Evolutionary conservation across 2,797 vertebrate species (phyloP).

Genomic region (Takifugu rubripes): DNA sequence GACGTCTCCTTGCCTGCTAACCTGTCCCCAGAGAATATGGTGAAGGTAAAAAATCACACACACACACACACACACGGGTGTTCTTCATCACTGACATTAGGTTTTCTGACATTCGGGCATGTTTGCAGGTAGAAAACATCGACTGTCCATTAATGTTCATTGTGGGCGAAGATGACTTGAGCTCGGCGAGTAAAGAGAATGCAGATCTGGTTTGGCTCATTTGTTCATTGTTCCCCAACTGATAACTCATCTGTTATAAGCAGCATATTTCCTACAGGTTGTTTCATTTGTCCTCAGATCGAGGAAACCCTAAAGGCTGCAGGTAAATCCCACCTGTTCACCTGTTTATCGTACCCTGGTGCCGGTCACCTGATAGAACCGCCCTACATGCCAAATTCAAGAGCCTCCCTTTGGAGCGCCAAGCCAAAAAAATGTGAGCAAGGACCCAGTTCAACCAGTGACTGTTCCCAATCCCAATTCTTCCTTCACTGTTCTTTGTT

Average conservation of each 20-base stretch:
- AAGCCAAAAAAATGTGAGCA: conserved; percentile 60
- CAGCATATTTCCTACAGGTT: neutral
- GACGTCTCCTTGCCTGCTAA: conserved; percentile 21
- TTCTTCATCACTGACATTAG: neutral
- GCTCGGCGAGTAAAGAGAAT: conserved; percentile 36
- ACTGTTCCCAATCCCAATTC: neutral
- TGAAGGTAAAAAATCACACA: conserved; percentile 45
- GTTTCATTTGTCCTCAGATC: conserved; percentile 43
- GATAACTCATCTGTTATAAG: no score
- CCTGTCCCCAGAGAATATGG: conserved; percentile 25
- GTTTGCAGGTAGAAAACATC: conserved; percentile 60
- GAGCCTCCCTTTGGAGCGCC: conserved; percentile 43
- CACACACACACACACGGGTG: neutral
- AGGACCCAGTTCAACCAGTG: no score
- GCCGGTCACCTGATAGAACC: conserved; percentile 83
- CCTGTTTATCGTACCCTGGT: conserved; percentile 72
- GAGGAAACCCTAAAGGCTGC: conserved; percentile 44
- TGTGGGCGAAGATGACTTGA: conserved; percentile 60
- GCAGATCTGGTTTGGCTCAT: conserved; percentile 48
- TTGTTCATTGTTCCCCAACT: no score
- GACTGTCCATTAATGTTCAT: conserved; percentile 64
- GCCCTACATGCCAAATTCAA: conserved; percentile 68
- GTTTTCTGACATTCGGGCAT: conserved; percentile 4
- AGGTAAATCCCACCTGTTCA: conserved; percentile 67
- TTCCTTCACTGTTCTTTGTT: neutral